Conservation (phyloP, 2,888 invertebrate species). For the Neuroscelio doddi region DNA sequence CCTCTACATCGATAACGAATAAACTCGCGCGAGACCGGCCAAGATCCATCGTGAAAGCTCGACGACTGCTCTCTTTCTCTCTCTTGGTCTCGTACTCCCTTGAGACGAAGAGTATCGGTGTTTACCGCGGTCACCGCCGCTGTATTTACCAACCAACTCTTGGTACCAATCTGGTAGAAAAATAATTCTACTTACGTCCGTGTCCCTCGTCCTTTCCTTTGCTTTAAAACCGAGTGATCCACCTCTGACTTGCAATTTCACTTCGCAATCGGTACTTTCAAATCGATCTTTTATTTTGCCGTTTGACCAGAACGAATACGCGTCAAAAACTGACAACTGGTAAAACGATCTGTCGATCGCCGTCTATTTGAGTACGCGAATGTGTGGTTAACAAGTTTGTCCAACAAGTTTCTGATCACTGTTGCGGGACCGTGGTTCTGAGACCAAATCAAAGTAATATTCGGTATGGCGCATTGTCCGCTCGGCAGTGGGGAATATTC, state of each 20-base stretch:
- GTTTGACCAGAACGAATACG: no score
- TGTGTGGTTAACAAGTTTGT: no score
- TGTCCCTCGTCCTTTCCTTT: neutral
- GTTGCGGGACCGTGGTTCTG: no score
- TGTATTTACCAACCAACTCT: neutral
- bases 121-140: neutral
- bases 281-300: neutral
- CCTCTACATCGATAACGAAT: constrained; percentile 1
- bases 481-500: no score
- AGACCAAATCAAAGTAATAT: no score
- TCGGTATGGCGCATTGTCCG: no score
- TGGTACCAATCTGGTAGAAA: no score
- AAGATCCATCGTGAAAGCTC: constrained; percentile 32
- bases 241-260: neutral
- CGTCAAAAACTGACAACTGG: no score
- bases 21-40: constrained; percentile 6
- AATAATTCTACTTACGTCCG: neutral
- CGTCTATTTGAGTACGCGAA: no score
- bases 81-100: neutral
- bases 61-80: constrained; percentile 3
- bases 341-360: no score
- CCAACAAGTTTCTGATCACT: no score
- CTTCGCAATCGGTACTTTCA: neutral
- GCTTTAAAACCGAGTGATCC: neutral
- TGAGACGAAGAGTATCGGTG: neutral